phyloP scores from a whole-genome alignment of 1,140 invertebrate genomes.

The Euura saliciscinereae region DNA sequence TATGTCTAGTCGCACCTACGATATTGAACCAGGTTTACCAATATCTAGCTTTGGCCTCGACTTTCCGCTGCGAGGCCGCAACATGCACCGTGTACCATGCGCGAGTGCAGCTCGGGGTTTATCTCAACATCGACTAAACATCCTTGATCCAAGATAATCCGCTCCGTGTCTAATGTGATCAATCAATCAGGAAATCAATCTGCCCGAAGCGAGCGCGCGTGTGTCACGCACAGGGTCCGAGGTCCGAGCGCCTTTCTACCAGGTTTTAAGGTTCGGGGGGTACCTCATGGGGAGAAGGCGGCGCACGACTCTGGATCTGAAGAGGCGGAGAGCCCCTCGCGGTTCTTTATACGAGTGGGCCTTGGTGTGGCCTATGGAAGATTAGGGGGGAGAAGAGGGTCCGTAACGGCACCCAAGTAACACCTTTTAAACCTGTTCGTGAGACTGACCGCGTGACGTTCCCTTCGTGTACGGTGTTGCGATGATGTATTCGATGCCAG shows the following conservation, averaged over 20 bases:
- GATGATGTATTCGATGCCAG: constrained; percentile 39
- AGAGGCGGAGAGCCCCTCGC: background rate
- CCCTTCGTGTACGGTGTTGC: constrained; percentile 34
- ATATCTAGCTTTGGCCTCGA: background rate
- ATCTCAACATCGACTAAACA: constrained; percentile 13
- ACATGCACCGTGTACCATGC: background rate
- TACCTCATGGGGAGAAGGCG: background rate
- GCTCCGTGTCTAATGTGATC: constrained; percentile 15
- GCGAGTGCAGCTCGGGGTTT: background rate
- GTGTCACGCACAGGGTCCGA: constrained; percentile 3
- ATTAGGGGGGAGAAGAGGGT: background rate
- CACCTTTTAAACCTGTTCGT: constrained; percentile 27
- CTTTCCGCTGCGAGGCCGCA: background rate
- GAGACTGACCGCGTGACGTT: constrained; percentile 34
- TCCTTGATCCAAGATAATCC: constrained; percentile 14
- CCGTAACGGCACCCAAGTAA: constrained; percentile 25
- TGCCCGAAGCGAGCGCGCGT: constrained; percentile 1
- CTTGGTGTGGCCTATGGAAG: constrained; percentile 1
- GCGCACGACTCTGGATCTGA: background rate
- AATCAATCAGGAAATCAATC: constrained; percentile 17
- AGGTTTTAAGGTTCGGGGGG: background rate
- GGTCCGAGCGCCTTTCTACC: background rate
- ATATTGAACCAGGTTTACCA: background rate
- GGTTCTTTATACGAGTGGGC: background rate
- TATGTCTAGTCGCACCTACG: background rate